A percentile compares a stretch with the other conserved stretches of the same genome.
These are phyloP conservation scores for Teleopsis dalmanni DNA, from an alignment of 1,140 invertebrate species.

Conservation along the genomic window DNA sequence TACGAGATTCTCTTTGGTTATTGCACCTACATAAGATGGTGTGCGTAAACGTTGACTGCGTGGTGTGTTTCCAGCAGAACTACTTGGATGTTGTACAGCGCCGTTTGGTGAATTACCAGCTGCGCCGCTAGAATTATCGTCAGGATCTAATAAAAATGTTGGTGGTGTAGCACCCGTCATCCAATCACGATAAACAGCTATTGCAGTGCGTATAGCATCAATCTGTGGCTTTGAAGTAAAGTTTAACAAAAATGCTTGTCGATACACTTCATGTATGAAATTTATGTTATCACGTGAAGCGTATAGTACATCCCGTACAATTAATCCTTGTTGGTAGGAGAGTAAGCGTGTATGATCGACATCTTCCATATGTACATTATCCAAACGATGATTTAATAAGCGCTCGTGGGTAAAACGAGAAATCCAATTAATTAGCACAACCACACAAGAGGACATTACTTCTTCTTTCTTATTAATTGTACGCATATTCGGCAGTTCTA, in stretches of 20 bases:
- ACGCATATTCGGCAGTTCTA: conserved; percentile 61
- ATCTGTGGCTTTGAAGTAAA: conserved; percentile 65
- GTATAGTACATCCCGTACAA: conserved; percentile 83
- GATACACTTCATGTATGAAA: conserved; percentile 88
- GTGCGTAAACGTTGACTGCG: conserved; percentile 59
- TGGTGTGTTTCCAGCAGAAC: conserved; percentile 25
- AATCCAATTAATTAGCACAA: conserved; percentile 82
- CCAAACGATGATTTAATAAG: conserved; percentile 39
- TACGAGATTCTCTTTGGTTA: conserved; percentile 68
- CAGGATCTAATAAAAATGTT: conserved; percentile 77
- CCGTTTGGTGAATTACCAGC: conserved; percentile 10
- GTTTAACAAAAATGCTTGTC: conserved; percentile 86
- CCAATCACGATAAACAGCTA: conserved; percentile 94
- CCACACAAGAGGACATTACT: conserved; percentile 70
- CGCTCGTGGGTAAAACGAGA: conserved; percentile 72
- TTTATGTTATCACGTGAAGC: conserved; percentile 86
- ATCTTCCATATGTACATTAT: conserved; percentile 45
- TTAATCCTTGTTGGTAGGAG: conserved; percentile 40
- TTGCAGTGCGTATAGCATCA: conserved; percentile 78
- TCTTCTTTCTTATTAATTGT: conserved; percentile 48
- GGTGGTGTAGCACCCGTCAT: conserved; percentile 74
- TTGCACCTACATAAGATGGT: conserved; percentile 74
- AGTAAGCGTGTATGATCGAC: conserved; percentile 30
- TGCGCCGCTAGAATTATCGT: conserved; percentile 46
- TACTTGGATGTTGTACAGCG: conserved; percentile 8